phyloP scores from a whole-genome alignment of 2,888 invertebrate genomes.

The Rotaria magnacalcarata region DNA sequence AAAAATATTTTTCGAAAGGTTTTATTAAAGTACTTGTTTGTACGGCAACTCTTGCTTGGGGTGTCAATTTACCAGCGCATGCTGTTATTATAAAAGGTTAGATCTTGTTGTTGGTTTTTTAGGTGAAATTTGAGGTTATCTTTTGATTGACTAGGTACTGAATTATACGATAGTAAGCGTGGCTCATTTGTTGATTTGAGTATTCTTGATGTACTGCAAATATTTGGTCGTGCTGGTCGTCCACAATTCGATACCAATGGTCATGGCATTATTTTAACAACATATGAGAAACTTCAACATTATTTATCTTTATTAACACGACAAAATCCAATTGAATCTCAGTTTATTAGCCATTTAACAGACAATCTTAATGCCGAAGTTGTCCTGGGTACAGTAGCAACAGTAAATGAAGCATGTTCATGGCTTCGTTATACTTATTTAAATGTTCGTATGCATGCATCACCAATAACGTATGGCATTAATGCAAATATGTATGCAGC shows the following conservation, averaged over 20 bases:
- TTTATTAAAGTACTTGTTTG: conserved; percentile 81
- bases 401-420: conserved; percentile 69
- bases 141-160: conserved; percentile 64
- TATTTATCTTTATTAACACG: conserved; percentile 88
- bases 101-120: too few relatives aligned
- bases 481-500: too few relatives aligned
- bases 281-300: conserved; percentile 81
- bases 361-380: conserved; percentile 70
- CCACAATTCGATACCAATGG: conserved; percentile 91
- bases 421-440: conserved; percentile 97
- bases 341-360: conserved; percentile 80
- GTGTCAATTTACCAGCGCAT: conserved; percentile 96
- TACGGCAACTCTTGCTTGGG: conserved; percentile 97
- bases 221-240: conserved; percentile 94
- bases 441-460: conserved; percentile 84
- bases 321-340: conserved; percentile 95
- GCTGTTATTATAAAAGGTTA: conserved; percentile 69
- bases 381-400: too few relatives aligned
- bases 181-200: conserved; percentile 89
- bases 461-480: conserved; percentile 72
- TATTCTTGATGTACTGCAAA: conserved; percentile 85
- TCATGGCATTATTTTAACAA: conserved; percentile 88
- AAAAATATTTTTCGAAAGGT: conserved; percentile 82
- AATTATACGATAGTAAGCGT: conserved; percentile 90
- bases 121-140: too few relatives aligned